Percentiles rank a stretch among this genome's conserved stretches.
Evolutionary conservation across 2,797 vertebrate genomes (phyloP).

Genomic region (Peromyscus attwateri): DNA sequence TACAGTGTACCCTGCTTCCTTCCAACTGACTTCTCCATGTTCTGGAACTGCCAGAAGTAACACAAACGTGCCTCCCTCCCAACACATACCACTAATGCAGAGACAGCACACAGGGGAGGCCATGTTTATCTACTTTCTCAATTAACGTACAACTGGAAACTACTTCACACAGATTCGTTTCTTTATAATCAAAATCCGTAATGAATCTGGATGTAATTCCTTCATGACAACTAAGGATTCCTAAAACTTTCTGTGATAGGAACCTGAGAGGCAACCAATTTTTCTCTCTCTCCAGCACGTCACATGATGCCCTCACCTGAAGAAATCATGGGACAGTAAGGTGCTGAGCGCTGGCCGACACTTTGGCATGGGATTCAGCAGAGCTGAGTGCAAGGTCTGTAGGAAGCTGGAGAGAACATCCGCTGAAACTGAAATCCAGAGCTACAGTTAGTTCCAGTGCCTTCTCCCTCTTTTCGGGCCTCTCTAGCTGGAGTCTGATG

Average conservation of each 20-base stretch:
- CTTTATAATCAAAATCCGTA: not conserved
- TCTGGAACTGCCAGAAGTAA: not conserved
- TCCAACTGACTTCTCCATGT: not conserved
- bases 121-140: not conserved
- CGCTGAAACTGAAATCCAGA: conserved; percentile 89
- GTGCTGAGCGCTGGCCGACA: conserved; percentile 91
- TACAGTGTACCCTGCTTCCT: not conserved
- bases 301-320: conserved; percentile 91
- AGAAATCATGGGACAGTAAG: conserved; percentile 94
- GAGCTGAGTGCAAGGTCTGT: conserved; percentile 90
- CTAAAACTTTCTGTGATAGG: not conserved
- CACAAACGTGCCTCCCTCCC: not conserved
- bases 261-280: not conserved
- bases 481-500: conserved; percentile 68
- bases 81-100: not conserved
- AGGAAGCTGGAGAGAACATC: conserved; percentile 90
- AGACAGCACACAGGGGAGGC: not conserved
- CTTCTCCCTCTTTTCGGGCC: conserved; percentile 51
- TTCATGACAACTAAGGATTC: not conserved
- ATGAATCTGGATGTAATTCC: not conserved
- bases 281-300: not conserved
- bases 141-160: not conserved
- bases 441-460: conserved; percentile 80
- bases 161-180: not conserved
- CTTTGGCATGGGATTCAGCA: conserved; percentile 92